Percentiles rank a stretch among this genome's conserved stretches.
Conservation (phyloP, 2,888 invertebrate species). For the Tanypteryx hageni region DNA sequence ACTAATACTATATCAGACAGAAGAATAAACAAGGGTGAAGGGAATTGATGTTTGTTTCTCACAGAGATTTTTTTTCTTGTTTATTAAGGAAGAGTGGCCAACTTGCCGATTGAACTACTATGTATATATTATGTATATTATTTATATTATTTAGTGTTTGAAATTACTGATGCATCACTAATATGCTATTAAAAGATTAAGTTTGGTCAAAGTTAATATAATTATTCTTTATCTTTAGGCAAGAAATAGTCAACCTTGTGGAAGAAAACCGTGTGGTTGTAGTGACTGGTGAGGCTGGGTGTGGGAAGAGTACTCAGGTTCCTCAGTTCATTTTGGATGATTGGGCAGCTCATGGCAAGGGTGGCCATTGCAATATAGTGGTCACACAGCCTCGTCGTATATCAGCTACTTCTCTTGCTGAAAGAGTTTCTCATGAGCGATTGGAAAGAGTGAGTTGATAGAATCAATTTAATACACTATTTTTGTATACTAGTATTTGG, state of each 20-base stretch:
- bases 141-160: too few relatives aligned
- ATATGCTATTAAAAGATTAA: neutral
- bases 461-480: neutral
- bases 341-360: slow-evolving; percentile 74
- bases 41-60: too few relatives aligned
- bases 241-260: slow-evolving; percentile 77
- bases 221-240: slow-evolving; percentile 71
- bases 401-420: slow-evolving; percentile 82
- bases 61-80: too few relatives aligned
- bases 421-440: slow-evolving; percentile 81
- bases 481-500: neutral
- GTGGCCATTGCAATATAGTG: slow-evolving; percentile 78
- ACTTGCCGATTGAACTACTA: too few relatives aligned
- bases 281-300: slow-evolving; percentile 84
- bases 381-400: slow-evolving; percentile 84
- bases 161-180: slow-evolving; percentile 61
- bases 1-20: too few relatives aligned
- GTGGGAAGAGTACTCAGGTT: slow-evolving; percentile 85
- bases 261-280: slow-evolving; percentile 78
- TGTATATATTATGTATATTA: slow-evolving; percentile 68
- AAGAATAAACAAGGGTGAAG: too few relatives aligned
- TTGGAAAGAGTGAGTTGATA: slow-evolving; percentile 77
- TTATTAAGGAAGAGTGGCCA: too few relatives aligned
- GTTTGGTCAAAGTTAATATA: slow-evolving; percentile 5
- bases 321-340: slow-evolving; percentile 81